phyloP scores from a whole-genome alignment of 2,888 invertebrate genomes.

The Ophraella communa region DNA sequence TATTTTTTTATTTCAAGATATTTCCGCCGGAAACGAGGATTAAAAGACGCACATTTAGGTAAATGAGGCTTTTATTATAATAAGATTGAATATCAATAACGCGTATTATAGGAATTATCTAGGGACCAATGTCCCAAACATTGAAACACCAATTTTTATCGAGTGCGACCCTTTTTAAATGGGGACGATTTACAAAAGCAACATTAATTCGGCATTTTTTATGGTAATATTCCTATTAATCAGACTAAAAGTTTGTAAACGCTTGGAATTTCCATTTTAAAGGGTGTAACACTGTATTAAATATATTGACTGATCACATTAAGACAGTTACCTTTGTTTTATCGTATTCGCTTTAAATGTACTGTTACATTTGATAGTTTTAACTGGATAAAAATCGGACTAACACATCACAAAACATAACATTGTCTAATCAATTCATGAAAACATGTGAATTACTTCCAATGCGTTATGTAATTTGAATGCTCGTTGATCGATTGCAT shows the following conservation, averaged over 20 bases:
- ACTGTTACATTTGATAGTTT: too few species aligned
- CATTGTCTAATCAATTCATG: too few species aligned
- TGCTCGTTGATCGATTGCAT: too few species aligned
- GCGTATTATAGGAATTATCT: neutral
- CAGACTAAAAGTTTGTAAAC: too few species aligned
- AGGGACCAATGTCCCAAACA: neutral
- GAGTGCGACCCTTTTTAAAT: neutral
- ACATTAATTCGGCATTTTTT: too few species aligned
- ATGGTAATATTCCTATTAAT: too few species aligned
- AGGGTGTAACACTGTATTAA: constrained; percentile 1
- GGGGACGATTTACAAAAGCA: neutral
- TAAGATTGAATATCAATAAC: neutral
- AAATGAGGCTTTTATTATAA: neutral
- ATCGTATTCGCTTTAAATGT: constrained; percentile 19
- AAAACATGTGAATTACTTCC: too few species aligned
- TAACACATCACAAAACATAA: too few species aligned
- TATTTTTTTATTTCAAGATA: neutral
- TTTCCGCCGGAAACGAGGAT: neutral
- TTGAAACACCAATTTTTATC: constrained; percentile 3
- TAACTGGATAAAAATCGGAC: too few species aligned
- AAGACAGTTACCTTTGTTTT: constrained; percentile 22
- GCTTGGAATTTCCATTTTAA: neutral
- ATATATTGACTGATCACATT: constrained; percentile 17
- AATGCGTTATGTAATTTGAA: too few species aligned
- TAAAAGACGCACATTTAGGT: neutral